These are phyloP conservation scores for Drosophila oshimai DNA, from an alignment of 1,140 invertebrate genomes.

Conservation along the genomic window DNA sequence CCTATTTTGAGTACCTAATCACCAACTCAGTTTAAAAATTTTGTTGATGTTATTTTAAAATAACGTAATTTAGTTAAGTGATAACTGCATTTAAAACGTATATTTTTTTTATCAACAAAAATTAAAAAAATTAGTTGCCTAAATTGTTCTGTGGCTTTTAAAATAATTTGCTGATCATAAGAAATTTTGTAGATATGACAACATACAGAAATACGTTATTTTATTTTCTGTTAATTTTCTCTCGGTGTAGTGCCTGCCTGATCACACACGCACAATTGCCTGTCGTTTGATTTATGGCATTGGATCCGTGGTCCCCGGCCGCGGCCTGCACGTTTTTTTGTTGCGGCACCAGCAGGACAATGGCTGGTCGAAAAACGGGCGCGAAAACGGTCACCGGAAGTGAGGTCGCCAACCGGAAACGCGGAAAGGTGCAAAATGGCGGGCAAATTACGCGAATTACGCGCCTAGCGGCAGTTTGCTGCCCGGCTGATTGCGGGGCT, in stretches of 20 bases:
- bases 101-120: no score
- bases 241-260: slow-evolving; percentile 10
- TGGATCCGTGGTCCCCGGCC: slow-evolving; percentile 2
- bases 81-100: no score
- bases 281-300: slow-evolving; percentile 64
- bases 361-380: slow-evolving; percentile 36
- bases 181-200: neutral
- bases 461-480: slow-evolving; percentile 15
- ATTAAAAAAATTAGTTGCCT: no score
- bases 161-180: neutral
- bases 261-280: slow-evolving; percentile 63
- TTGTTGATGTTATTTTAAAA: no score
- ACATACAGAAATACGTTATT: neutral
- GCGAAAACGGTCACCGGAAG: slow-evolving; percentile 41
- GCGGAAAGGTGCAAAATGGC: slow-evolving; percentile 49
- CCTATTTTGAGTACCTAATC: no score
- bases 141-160: no score
- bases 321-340: neutral
- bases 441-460: slow-evolving; percentile 56
- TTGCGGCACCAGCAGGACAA: slow-evolving; percentile 10
- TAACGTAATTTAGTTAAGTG: no score
- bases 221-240: neutral
- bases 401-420: slow-evolving; percentile 32
- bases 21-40: no score
- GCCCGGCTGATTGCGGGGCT: slow-evolving; percentile 19